Conservation (phyloP, 2,797 vertebrate species). For the Anguilla obscura region DNA sequence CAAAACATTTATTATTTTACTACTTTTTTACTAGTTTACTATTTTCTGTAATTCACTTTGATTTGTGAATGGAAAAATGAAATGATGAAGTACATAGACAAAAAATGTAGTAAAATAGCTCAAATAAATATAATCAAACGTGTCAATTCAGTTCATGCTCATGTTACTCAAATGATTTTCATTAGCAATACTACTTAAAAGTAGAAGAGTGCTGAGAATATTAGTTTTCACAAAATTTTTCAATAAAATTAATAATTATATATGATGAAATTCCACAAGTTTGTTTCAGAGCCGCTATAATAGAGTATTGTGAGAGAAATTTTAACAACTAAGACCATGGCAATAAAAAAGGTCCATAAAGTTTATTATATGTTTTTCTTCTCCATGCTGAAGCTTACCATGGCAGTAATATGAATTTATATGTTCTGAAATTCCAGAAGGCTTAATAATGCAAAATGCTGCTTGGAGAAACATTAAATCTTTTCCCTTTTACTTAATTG, state of each 20-base stretch:
- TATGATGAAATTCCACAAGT: background rate
- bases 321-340: background rate
- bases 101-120: too few species aligned
- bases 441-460: slow-evolving; percentile 37
- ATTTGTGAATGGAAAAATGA: background rate
- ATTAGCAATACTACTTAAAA: too few species aligned
- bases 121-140: too few species aligned
- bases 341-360: background rate
- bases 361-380: slow-evolving; percentile 14
- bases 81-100: background rate
- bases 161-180: too few species aligned
- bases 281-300: background rate
- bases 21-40: too few species aligned
- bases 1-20: too few species aligned
- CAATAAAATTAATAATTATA: background rate
- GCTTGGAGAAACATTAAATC: slow-evolving; percentile 49
- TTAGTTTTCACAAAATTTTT: background rate
- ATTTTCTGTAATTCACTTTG: too few species aligned
- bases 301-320: background rate
- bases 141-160: too few species aligned
- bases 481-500: slow-evolving; percentile 47
- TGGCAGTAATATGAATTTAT: background rate
- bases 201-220: background rate
- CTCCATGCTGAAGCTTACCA: slow-evolving; percentile 10
- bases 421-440: slow-evolving; percentile 27